Conservation (phyloP, 2,888 invertebrate genomes). For the Zootermopsis nevadensis region DNA sequence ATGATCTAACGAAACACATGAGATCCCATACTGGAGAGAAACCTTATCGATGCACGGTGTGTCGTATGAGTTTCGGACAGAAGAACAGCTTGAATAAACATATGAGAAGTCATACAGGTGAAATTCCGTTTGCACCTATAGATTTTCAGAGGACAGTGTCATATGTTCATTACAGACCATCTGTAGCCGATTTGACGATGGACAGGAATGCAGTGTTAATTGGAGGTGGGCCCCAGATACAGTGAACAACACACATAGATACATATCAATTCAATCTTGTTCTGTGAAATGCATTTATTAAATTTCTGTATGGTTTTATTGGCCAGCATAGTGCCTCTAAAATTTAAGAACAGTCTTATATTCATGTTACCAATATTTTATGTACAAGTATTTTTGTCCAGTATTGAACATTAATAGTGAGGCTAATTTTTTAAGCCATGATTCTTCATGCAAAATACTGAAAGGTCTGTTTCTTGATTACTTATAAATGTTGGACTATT, state of each 20-base stretch:
- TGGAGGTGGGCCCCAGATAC: background rate
- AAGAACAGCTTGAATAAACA: conserved; percentile 33
- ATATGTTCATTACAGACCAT: conserved; percentile 12
- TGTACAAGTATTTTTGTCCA: no score
- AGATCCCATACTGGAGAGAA: conserved; percentile 66
- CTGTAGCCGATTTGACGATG: conserved; percentile 13
- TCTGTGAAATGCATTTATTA: background rate
- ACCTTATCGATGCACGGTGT: conserved; percentile 65
- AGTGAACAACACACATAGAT: background rate
- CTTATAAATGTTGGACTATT: no score
- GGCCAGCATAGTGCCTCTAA: background rate
- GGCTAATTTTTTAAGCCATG: no score
- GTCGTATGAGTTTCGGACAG: conserved; percentile 63
- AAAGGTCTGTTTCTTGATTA: no score
- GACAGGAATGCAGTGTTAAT: conserved; percentile 6
- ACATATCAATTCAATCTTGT: background rate
- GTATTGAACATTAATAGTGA: no score
- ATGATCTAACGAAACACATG: conserved; percentile 65
- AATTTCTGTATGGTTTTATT: background rate
- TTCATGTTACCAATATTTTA: no score
- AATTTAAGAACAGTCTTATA: no score
- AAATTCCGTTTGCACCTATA: conserved; percentile 13
- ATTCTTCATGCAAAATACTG: no score
- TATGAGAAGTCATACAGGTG: conserved; percentile 35
- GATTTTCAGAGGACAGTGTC: conserved; percentile 23